Evolutionary conservation across 2,797 vertebrate genomes (phyloP).

Genomic region (Scarus forsteni): DNA sequence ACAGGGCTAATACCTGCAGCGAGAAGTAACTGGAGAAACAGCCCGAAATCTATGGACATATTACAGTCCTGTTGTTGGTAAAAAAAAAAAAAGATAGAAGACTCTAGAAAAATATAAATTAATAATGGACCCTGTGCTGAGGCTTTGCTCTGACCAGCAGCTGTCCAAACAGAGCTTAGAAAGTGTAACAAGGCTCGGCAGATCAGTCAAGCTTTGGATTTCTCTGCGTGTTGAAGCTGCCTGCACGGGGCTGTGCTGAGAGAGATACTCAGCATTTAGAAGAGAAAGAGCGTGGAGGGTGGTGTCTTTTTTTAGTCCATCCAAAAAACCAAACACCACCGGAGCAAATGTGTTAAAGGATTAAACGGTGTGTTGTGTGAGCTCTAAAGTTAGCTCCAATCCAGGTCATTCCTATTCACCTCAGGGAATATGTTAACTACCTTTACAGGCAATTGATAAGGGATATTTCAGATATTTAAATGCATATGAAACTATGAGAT

Average conservation of each 20-base stretch:
- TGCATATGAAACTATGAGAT: background rate
- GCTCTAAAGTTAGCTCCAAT: background rate
- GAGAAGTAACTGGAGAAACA: background rate
- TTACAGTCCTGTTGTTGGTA: background rate
- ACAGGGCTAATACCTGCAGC: background rate
- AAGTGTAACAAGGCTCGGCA: slow-evolving; percentile 1
- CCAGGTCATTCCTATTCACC: background rate
- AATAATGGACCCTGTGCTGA: background rate
- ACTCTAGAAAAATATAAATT: slow-evolving; percentile 2
- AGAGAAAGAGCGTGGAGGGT: background rate
- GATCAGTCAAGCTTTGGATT: slow-evolving; percentile 22
- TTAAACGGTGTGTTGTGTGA: background rate
- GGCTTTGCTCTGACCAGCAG: slow-evolving; percentile 1
- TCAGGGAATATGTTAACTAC: background rate
- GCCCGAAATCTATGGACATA: background rate
- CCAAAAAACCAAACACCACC: background rate
- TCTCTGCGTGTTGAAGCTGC: background rate
- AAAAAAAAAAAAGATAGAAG: background rate
- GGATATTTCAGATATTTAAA: background rate
- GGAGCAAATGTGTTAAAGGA: background rate
- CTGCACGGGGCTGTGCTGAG: background rate
- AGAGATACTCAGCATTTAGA: background rate
- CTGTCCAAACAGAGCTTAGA: slow-evolving; percentile 5
- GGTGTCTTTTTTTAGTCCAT: slow-evolving; percentile 10
- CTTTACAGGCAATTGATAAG: background rate